Percentiles rank a stretch among this genome's conserved stretches.
Evolutionary conservation across 2,113 vertebrate genomes (phyloP).

Genomic region (Aepyceros melampus): DNA sequence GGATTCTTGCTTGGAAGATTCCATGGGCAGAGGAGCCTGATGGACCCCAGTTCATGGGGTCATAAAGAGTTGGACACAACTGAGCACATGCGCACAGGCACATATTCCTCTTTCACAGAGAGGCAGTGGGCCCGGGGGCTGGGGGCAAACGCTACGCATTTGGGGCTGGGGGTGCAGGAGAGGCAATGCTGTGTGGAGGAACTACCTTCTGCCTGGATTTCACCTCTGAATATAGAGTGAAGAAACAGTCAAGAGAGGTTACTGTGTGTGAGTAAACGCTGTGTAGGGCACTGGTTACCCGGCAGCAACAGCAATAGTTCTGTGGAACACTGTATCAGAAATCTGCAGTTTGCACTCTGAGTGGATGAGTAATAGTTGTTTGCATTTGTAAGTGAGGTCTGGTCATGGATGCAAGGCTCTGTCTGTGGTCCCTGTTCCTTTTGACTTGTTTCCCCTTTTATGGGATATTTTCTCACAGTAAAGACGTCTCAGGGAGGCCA

Average conservation of each 20-base stretch:
- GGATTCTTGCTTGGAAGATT: not conserved
- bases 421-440: not conserved
- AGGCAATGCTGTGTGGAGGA: not conserved
- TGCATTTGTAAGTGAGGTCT: not conserved
- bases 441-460: not conserved
- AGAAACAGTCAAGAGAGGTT: not conserved
- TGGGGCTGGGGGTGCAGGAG: not conserved
- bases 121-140: not conserved
- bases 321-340: not conserved
- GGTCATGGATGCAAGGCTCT: not conserved
- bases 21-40: not conserved
- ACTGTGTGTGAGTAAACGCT: not conserved
- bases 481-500: not conserved
- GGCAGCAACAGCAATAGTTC: not conserved
- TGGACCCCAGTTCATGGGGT: not conserved
- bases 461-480: not conserved
- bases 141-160: not conserved
- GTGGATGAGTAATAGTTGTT: not conserved
- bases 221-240: not conserved
- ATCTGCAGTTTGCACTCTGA: not conserved
- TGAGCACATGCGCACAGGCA: not conserved
- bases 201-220: not conserved
- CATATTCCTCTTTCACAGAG: not conserved
- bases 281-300: not conserved
- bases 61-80: not conserved